These are phyloP conservation scores for Atrichornis clamosus DNA, from an alignment of 2,113 vertebrate species.

Conservation along the genomic window DNA sequence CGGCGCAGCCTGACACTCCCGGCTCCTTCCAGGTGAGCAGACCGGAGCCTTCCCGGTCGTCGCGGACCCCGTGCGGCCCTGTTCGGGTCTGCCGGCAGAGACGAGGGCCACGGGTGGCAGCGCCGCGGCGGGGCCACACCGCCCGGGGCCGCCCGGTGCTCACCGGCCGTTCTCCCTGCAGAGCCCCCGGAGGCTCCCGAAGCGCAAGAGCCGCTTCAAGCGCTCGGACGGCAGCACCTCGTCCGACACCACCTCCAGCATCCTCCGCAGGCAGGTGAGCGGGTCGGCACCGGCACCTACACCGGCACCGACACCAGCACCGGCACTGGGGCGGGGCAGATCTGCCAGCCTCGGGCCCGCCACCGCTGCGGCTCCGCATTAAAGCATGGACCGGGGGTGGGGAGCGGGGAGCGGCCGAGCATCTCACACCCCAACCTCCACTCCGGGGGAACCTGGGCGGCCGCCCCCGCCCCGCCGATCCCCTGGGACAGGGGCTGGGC, in stretches of 20 bases:
- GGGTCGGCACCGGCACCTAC: not conserved
- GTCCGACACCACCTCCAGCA: conserved; percentile 83
- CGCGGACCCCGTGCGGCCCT: not conserved
- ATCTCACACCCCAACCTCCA: not conserved
- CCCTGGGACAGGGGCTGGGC: not conserved
- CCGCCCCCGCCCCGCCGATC: not conserved
- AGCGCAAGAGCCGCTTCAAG: conserved; percentile 83
- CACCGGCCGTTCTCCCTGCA: not conserved
- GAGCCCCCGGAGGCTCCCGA: conserved; percentile 82
- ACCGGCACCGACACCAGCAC: not conserved
- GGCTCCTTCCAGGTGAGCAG: conserved; percentile 18
- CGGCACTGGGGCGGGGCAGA: not conserved
- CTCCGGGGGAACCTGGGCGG: not conserved
- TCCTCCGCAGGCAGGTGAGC: conserved; percentile 81
- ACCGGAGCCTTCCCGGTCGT: not conserved
- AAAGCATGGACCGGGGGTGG: not conserved
- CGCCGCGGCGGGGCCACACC: not conserved
- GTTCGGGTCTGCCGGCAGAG: not conserved
- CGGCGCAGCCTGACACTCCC: not conserved
- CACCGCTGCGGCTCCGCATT: not conserved
- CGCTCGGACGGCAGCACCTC: conserved; percentile 85
- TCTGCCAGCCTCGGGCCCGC: not conserved
- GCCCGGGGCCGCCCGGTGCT: not conserved
- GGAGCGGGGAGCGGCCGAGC: not conserved
- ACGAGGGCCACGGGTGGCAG: not conserved